Evolutionary conservation across 2,888 invertebrate species (phyloP).

Genomic region (Diarsia rubi): DNA sequence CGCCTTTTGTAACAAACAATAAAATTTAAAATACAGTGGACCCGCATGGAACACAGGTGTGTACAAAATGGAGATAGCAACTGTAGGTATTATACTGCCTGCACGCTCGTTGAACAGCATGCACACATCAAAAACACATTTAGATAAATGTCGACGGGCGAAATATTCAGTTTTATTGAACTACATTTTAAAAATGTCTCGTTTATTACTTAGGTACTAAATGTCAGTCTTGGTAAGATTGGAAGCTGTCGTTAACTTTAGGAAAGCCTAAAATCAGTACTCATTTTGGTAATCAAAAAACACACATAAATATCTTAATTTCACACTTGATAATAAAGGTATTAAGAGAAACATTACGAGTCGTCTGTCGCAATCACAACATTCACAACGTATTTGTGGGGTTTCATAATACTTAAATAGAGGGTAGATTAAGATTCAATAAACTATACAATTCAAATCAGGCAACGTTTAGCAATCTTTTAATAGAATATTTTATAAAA

Average conservation of each 20-base stretch:
- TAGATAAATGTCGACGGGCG: constrained; percentile 47
- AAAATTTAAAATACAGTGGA: constrained; percentile 15
- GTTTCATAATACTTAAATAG: constrained; percentile 5
- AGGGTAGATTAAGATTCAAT: constrained; percentile 1
- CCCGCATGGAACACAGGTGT: constrained; percentile 19
- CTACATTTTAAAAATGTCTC: constrained; percentile 13
- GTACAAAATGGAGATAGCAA: constrained; percentile 9
- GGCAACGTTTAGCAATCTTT: background rate
- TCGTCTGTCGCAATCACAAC: background rate
- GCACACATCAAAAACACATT: constrained; percentile 64
- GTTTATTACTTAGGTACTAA: background rate
- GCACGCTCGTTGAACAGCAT: constrained; percentile 17
- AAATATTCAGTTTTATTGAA: constrained; percentile 18
- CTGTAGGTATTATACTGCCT: background rate
- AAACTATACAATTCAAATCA: constrained; percentile 1
- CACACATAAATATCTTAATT: background rate
- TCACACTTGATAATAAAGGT: background rate
- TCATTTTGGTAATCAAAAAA: background rate
- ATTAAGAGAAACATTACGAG: background rate
- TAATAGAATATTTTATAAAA: constrained; percentile 5
- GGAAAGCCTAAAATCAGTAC: background rate
- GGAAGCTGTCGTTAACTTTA: too few species aligned
- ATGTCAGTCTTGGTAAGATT: background rate
- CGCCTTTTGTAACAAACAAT: constrained; percentile 15
- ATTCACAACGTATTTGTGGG: background rate